Evolutionary conservation across 1,140 invertebrate genomes (phyloP).

Genomic region (Papilio polyxenes): DNA sequence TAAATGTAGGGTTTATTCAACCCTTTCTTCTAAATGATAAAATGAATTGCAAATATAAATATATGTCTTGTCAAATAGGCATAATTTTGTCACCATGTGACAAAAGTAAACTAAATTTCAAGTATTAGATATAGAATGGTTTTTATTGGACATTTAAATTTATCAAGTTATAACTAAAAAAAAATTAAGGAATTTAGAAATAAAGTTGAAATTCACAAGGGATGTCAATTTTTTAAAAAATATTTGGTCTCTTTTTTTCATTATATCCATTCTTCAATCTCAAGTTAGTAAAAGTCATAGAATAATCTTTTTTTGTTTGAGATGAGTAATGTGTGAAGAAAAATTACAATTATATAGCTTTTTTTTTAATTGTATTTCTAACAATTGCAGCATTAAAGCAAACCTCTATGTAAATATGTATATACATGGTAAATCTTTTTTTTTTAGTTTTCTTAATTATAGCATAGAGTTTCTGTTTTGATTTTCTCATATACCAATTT

Average conservation of each 20-base stretch:
- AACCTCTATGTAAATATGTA: constrained; percentile 77
- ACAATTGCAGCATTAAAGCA: constrained; percentile 63
- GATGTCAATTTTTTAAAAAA: background rate
- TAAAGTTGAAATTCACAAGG: background rate
- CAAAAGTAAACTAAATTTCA: background rate
- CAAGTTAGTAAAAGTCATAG: background rate
- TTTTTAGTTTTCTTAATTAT: constrained; percentile 49
- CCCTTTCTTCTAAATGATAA: constrained; percentile 19
- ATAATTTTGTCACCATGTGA: constrained; percentile 13
- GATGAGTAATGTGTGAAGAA: constrained; percentile 28
- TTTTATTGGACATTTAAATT: constrained; percentile 7
- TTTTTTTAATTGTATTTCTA: constrained; percentile 52
- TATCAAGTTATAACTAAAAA: background rate
- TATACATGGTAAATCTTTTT: constrained; percentile 69
- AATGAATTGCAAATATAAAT: constrained; percentile 32
- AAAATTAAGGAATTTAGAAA: background rate
- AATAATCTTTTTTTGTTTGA: constrained; percentile 34
- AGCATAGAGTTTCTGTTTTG: constrained; percentile 53
- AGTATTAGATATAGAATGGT: constrained; percentile 10
- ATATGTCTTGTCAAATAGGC: background rate
- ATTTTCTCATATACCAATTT: constrained; percentile 42
- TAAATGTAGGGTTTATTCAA: constrained; percentile 51
- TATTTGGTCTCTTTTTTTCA: background rate
- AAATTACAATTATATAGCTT: constrained; percentile 32
- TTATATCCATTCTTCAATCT: background rate